Conservation (phyloP, 2,797 vertebrate genomes). For the Alauda arvensis region DNA sequence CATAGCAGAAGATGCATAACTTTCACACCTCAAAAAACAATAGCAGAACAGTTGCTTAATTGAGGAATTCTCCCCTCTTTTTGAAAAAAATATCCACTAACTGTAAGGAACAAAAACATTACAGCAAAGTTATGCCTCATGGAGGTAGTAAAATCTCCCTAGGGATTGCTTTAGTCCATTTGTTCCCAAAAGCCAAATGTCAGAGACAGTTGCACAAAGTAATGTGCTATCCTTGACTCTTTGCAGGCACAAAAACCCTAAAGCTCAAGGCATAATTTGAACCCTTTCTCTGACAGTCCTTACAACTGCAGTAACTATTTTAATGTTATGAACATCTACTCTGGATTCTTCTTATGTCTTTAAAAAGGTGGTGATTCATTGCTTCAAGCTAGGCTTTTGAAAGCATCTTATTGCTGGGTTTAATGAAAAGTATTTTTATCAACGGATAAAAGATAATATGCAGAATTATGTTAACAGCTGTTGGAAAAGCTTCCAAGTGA, state of each 20-base stretch:
- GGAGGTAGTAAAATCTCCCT: neutral
- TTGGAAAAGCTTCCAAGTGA: conserved; percentile 3
- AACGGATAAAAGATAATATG: neutral
- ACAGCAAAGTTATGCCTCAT: neutral
- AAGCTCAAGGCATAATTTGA: neutral
- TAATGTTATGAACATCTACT: conserved; percentile 8
- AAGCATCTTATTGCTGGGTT: neutral
- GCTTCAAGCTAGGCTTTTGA: neutral
- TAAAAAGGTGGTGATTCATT: conserved; percentile 20
- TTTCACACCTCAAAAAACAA: neutral
- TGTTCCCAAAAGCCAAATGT: neutral
- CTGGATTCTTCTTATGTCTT: neutral
- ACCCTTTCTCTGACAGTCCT: neutral
- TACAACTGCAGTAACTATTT: conserved; percentile 28
- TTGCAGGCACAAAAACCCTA: neutral
- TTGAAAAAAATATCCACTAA: neutral
- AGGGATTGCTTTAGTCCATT: neutral
- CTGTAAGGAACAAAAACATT: neutral
- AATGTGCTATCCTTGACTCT: neutral
- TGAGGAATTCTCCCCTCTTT: neutral
- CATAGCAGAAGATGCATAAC: neutral
- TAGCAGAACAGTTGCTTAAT: neutral
- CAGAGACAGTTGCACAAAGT: neutral
- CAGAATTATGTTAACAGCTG: neutral
- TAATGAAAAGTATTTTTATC: conserved; percentile 29